A percentile compares a stretch with the other conserved stretches of the same genome.
phyloP scores from a whole-genome alignment of 1,140 invertebrate genomes.

The Ladona fulva region DNA sequence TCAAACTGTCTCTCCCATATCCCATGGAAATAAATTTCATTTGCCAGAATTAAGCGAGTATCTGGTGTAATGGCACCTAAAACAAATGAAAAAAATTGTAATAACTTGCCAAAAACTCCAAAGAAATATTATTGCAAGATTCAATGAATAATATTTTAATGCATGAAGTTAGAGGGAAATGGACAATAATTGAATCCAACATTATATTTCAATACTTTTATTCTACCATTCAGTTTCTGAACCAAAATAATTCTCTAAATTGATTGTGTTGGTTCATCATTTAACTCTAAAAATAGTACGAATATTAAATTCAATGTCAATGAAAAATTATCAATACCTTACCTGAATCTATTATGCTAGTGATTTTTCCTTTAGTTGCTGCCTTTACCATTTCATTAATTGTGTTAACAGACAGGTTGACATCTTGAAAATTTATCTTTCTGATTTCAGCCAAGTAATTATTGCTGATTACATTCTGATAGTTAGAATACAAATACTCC shows the following conservation, averaged over 20 bases:
- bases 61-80: constrained; percentile 19
- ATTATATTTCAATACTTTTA: no score
- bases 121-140: no score
- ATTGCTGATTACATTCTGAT: not conserved
- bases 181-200: no score
- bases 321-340: not conserved
- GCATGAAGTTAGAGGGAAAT: no score
- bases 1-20: constrained; percentile 33
- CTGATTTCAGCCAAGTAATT: constrained; percentile 26
- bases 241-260: no score
- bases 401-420: constrained; percentile 22
- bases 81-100: not conserved
- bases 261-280: no score
- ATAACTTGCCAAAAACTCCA: no score
- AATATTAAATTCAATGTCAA: not conserved
- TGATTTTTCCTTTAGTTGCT: constrained; percentile 36
- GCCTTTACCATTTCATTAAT: constrained; percentile 39
- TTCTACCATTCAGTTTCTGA: no score
- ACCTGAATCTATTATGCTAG: constrained; percentile 33
- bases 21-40: constrained; percentile 40
- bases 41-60: constrained; percentile 33
- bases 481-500: not conserved
- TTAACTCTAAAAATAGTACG: no score
- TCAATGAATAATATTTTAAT: no score
- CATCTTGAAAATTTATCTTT: constrained; percentile 27